Base-by-base conservation (phyloP, 2,888 invertebrate species). In the Lomographa bimaculata region DNA sequence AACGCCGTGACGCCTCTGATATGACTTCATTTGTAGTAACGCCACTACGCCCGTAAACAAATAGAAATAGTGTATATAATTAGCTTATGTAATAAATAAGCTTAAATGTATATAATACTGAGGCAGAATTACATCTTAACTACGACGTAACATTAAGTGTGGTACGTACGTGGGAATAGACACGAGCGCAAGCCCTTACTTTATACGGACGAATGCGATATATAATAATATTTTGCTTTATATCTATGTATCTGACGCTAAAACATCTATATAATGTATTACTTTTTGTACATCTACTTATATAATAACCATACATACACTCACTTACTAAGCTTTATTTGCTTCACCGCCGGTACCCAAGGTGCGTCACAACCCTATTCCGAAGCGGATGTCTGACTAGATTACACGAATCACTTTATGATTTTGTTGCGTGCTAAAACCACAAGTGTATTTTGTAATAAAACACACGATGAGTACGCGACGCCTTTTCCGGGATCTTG, bases 261-360 rank as follows among this genome's bases (percentile, higher is more conserved):
- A 81, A 89, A 89, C 89, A 89, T 87, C 87, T 89, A 89, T 87
- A 87, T 86, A 86, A 86, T 86, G 87, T 86, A 85, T 87, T 89
- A 87, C 81, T 86, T 89, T 82, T 87, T 89, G 87, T 89, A 89
- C 89, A 89, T 89, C 89, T 89, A 89, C 89, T 89, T 89, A 87
- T 80, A 80, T 75, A 36, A 27, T 87, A 84, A 83, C 78, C 85
- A 76, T 87, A 87, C 85, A 82, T 85, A 86, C 87, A 87, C 77
- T 76, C 80, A 86, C 83, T 78, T 80, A 87, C 83, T 87, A 89
- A 89, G 89, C 89, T 82, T 49, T 83, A 77, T 68, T 73, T 75
- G 76, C 75, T 74, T 77, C 66, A 71, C 64, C 65, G 48, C 72
- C 74, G 79, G 73, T 80, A 79, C 83, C 79, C 85, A 84, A 81